Evolutionary conservation across 2,888 invertebrate genomes (phyloP).

Genomic region (Hypselothyrea guttata): DNA sequence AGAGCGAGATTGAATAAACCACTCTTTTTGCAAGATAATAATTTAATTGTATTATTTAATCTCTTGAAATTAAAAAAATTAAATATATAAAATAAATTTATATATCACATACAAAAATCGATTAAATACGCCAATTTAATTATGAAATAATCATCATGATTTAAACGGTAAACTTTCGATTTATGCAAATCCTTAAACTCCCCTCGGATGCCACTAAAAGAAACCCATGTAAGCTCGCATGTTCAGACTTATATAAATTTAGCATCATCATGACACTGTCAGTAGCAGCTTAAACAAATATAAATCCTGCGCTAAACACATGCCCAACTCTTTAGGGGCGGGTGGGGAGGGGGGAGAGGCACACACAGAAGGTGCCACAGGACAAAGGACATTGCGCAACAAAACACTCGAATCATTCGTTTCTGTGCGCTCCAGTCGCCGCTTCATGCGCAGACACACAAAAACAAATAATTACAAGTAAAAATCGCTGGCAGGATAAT

Average conservation of each 20-base stretch:
- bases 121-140: too few species aligned
- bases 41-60: too few species aligned
- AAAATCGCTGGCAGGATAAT: constrained; percentile 71
- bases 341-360: neutral
- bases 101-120: too few species aligned
- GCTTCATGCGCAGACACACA: constrained; percentile 67
- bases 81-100: too few species aligned
- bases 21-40: too few species aligned
- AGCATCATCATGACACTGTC: constrained; percentile 70
- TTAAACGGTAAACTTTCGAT: too few species aligned
- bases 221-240: constrained; percentile 10
- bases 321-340: constrained; percentile 28
- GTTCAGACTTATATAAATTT: constrained; percentile 50
- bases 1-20: too few species aligned
- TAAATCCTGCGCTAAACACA: constrained; percentile 62
- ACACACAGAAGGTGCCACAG: constrained; percentile 11
- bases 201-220: constrained; percentile 23
- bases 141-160: too few species aligned
- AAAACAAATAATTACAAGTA: constrained; percentile 78
- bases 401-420: constrained; percentile 45
- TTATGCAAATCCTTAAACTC: constrained; percentile 6
- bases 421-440: constrained; percentile 4
- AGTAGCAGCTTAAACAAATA: constrained; percentile 72
- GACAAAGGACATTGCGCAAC: constrained; percentile 72
- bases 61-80: too few species aligned